These are phyloP conservation scores for Ammospiza caudacuta DNA, from an alignment of 2,113 vertebrate genomes.

Conservation along the genomic window DNA sequence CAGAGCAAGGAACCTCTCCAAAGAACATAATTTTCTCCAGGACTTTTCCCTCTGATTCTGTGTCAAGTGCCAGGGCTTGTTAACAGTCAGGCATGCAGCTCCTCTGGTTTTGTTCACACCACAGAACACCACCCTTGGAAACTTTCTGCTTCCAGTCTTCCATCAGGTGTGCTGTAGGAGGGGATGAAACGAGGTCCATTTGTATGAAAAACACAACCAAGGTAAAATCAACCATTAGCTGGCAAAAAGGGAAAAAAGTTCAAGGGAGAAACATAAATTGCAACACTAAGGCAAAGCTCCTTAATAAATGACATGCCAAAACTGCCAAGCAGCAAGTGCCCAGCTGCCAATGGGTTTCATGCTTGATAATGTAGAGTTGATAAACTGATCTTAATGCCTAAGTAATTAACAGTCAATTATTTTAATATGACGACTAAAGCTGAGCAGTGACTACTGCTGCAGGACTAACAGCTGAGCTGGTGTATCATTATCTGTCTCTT, in stretches of 20 bases:
- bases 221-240: not conserved
- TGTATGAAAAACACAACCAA: not conserved
- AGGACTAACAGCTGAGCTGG: not conserved
- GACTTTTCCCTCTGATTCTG: not conserved
- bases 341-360: not conserved
- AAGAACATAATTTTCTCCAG: not conserved
- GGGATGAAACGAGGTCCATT: rapidly evolving
- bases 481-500: not conserved
- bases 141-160: not conserved
- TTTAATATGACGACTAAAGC: not conserved
- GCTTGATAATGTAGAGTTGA: not conserved
- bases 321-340: not conserved
- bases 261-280: not conserved
- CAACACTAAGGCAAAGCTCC: not conserved
- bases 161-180: not conserved
- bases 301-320: not conserved
- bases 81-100: not conserved
- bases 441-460: not conserved
- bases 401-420: constrained; percentile 26
- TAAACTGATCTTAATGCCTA: not conserved
- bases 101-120: not conserved
- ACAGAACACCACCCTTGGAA: not conserved
- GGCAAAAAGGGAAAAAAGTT: not conserved
- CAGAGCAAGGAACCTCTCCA: not conserved
- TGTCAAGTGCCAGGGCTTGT: not conserved